Evolutionary conservation across 2,888 invertebrate species (phyloP).

Genomic region (Drosophila lutescens): DNA sequence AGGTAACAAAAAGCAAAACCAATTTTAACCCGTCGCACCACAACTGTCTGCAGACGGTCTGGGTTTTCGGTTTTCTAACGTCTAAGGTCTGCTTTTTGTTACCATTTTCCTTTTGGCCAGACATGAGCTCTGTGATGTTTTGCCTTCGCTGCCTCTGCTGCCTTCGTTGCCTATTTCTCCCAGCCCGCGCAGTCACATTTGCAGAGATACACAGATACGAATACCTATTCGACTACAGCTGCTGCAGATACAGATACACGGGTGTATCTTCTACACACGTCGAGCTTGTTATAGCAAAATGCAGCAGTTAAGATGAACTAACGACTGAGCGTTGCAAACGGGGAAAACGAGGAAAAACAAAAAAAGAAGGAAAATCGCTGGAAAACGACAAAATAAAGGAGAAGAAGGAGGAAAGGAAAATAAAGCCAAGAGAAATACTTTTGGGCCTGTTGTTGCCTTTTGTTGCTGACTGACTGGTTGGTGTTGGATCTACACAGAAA

Average conservation of each 20-base stretch:
- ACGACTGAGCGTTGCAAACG: conserved; percentile 73
- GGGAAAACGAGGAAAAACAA: conserved; percentile 62
- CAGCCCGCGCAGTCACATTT: conserved; percentile 40
- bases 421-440: conserved; percentile 64
- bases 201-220: conserved; percentile 8
- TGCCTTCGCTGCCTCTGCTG: conserved; percentile 53
- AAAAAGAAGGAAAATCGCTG: conserved; percentile 57
- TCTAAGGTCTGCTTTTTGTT: conserved; percentile 63
- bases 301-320: conserved; percentile 79
- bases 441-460: conserved; percentile 66
- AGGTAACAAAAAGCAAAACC: conserved; percentile 27
- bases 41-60: conserved; percentile 75
- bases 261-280: conserved; percentile 55
- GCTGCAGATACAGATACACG: conserved; percentile 38
- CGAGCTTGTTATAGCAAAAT: conserved; percentile 74
- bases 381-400: conserved; percentile 45
- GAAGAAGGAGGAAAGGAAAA: conserved; percentile 16
- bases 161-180: conserved; percentile 65
- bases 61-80: conserved; percentile 41
- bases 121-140: conserved; percentile 71
- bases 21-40: conserved; percentile 44
- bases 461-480: conserved; percentile 60
- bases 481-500: conserved; percentile 38
- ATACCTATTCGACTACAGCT: conserved; percentile 10
- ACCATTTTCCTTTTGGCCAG: conserved; percentile 68